These are phyloP conservation scores for Sycophaga agraensis DNA, from an alignment of 1,140 invertebrate species.

Conservation along the genomic window DNA sequence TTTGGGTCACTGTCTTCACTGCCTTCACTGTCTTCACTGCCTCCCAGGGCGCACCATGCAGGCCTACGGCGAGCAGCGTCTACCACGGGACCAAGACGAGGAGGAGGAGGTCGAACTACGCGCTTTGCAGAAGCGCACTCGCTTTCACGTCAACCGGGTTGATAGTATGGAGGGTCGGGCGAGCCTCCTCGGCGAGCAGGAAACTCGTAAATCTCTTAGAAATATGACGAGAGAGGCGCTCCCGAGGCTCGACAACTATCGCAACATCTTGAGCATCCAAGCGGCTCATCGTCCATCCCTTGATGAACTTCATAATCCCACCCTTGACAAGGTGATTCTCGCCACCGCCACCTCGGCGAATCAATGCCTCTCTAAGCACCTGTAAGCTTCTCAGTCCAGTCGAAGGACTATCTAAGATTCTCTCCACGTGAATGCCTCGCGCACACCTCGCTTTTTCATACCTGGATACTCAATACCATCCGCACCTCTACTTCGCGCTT, in stretches of 20 bases:
- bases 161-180: slow-evolving; percentile 55
- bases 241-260: slow-evolving; percentile 89
- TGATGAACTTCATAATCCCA: slow-evolving; percentile 88
- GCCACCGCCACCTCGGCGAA: too few species aligned
- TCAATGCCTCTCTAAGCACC: too few species aligned
- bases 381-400: too few species aligned
- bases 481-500: too few species aligned
- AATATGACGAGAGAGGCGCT: slow-evolving; percentile 90
- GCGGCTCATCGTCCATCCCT: slow-evolving; percentile 86
- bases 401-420: too few species aligned
- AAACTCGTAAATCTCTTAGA: slow-evolving; percentile 59
- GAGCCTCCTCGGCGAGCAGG: slow-evolving; percentile 53
- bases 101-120: slow-evolving; percentile 50
- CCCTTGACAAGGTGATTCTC: slow-evolving; percentile 77
- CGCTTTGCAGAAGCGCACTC: slow-evolving; percentile 49
- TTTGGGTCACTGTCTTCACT: too few species aligned
- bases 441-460: too few species aligned
- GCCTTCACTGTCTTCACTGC: too few species aligned
- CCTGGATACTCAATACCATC: too few species aligned
- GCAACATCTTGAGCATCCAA: slow-evolving; percentile 89
- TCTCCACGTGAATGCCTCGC: too few species aligned
- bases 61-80: not conserved
- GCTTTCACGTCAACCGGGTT: slow-evolving; percentile 64
- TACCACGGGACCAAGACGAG: slow-evolving; percentile 30
- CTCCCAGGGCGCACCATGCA: too few species aligned